These are phyloP conservation scores for Nibea coibor DNA, from an alignment of 2,113 vertebrate species.

Conservation along the genomic window DNA sequence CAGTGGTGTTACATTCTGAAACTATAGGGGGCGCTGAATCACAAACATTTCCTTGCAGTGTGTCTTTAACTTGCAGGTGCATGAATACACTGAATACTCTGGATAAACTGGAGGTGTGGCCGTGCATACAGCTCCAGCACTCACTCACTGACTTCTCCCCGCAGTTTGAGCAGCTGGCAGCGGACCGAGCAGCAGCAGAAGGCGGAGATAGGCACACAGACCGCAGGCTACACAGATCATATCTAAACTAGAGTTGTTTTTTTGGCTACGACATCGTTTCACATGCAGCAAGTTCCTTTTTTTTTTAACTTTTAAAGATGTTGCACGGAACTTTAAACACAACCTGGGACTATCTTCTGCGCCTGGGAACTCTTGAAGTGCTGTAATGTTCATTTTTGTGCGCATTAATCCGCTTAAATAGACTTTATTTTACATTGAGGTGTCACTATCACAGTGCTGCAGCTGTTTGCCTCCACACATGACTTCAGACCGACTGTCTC, in stretches of 20 bases:
- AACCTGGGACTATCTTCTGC: too few species aligned
- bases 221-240: constrained; percentile 35
- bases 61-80: too few species aligned
- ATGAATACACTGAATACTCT: too few species aligned
- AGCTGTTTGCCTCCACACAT: not conserved
- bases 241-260: not conserved
- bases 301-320: not conserved
- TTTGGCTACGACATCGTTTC: not conserved
- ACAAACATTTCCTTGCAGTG: too few species aligned
- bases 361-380: too few species aligned
- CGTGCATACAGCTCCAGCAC: not conserved
- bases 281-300: not conserved
- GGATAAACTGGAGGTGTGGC: constrained; percentile 27
- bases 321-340: not conserved
- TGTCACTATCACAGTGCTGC: not conserved
- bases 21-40: too few species aligned
- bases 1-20: too few species aligned
- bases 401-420: not conserved
- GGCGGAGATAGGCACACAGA: constrained; percentile 23
- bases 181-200: not conserved
- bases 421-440: not conserved
- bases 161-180: not conserved
- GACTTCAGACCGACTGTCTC: not conserved
- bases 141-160: constrained; percentile 6
- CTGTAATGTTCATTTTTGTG: not conserved